phyloP scores from a whole-genome alignment of 2,797 vertebrate species.

The Coregonus sp. region DNA sequence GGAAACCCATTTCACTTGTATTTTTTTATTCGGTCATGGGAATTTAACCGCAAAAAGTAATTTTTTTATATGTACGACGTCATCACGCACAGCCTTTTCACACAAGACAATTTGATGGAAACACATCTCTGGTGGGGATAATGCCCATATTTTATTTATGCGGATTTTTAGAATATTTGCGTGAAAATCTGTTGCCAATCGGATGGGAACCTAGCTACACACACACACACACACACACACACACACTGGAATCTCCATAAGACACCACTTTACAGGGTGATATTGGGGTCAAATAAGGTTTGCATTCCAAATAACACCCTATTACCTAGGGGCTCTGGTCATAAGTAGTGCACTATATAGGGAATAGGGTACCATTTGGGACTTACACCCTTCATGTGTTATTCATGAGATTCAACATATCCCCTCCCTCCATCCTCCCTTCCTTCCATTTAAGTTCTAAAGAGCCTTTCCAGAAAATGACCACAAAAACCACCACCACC shows the following conservation, averaged over 20 bases:
- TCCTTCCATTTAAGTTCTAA: constrained; percentile 74
- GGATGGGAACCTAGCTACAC: too few relatives aligned
- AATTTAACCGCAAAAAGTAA: too few relatives aligned
- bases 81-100: too few relatives aligned
- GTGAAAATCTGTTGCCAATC: too few relatives aligned
- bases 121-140: too few relatives aligned
- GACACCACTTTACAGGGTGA: background rate
- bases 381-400: background rate
- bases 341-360: background rate
- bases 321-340: background rate
- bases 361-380: background rate
- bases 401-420: constrained; percentile 9
- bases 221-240: background rate
- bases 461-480: constrained; percentile 69
- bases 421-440: constrained; percentile 48
- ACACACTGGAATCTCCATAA: background rate
- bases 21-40: too few relatives aligned
- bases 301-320: too few relatives aligned
- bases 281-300: background rate
- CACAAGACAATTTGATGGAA: too few relatives aligned
- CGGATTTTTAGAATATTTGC: too few relatives aligned
- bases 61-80: too few relatives aligned
- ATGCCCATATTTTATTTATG: too few relatives aligned
- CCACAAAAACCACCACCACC: constrained; percentile 55
- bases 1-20: too few relatives aligned